Conservation (phyloP, 2,113 vertebrate genomes). For the Picathartes gymnocephalus region DNA sequence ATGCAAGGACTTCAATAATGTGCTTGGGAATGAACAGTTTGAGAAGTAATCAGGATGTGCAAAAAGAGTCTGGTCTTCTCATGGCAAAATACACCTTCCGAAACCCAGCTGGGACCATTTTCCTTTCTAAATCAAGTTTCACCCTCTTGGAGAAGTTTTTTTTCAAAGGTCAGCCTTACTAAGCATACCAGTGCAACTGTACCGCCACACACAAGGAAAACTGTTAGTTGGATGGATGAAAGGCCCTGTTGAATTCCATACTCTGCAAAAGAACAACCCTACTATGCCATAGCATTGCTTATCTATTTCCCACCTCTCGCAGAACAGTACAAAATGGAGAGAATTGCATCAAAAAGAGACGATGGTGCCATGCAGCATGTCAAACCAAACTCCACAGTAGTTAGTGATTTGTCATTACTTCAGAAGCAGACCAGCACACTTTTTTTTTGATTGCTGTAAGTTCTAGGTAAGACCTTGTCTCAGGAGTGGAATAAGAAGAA, state of each 20-base stretch:
- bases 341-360: neutral
- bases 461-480: neutral
- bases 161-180: neutral
- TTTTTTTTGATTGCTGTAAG: neutral
- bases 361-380: neutral
- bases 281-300: neutral
- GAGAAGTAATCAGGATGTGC: neutral
- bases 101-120: neutral
- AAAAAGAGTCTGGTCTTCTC: neutral
- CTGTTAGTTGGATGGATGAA: neutral
- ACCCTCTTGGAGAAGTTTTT: neutral
- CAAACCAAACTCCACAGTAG: neutral
- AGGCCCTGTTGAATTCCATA: neutral
- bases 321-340: neutral
- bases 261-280: accelerated
- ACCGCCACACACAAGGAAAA: neutral
- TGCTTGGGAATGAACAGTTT: neutral
- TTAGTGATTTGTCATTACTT: neutral
- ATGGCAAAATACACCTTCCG: neutral
- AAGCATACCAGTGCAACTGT: neutral
- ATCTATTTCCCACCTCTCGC: neutral
- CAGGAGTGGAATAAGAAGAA: neutral
- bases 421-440: neutral
- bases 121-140: neutral
- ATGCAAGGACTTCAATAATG: neutral